phyloP scores from a whole-genome alignment of 1,140 invertebrate genomes.

The Drosophila parabipectinata region DNA sequence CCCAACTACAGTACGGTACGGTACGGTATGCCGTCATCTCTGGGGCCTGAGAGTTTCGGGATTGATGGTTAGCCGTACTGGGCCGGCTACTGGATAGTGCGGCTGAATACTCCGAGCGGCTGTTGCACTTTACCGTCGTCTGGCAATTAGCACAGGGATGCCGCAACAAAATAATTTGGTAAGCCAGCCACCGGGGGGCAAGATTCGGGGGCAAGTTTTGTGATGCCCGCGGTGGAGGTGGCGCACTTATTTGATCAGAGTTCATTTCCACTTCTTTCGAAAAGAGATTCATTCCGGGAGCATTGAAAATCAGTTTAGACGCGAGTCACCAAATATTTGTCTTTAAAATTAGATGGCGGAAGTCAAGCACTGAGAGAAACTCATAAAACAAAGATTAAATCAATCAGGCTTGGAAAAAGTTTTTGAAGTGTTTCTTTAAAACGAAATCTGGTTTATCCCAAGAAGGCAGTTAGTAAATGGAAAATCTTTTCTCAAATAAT shows the following conservation, averaged over 20 bases:
- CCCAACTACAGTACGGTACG: conserved; percentile 51
- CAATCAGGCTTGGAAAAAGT: neutral
- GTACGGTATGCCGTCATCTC: conserved; percentile 21
- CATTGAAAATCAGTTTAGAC: conserved; percentile 55
- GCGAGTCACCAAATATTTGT: conserved; percentile 73
- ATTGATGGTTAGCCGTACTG: conserved; percentile 63
- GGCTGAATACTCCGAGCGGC: conserved; percentile 14
- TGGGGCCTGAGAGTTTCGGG: conserved; percentile 37
- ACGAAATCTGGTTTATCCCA: too few species aligned
- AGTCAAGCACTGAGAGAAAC: conserved; percentile 32
- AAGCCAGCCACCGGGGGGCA: conserved; percentile 59
- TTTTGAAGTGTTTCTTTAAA: too few species aligned
- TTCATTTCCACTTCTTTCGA: conserved; percentile 21
- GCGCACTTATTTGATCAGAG: conserved; percentile 71
- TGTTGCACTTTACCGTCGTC: conserved; percentile 74
- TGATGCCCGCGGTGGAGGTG: conserved; percentile 41
- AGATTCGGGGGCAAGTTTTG: conserved; percentile 5
- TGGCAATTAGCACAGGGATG: conserved; percentile 81
- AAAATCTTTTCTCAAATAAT: neutral
- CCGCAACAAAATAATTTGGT: conserved; percentile 79
- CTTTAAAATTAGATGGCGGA: conserved; percentile 53
- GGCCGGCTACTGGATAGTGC: conserved; percentile 20
- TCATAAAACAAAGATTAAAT: neutral
- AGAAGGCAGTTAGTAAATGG: too few species aligned
- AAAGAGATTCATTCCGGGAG: conserved; percentile 18